Evolutionary conservation across 2,888 invertebrate genomes (phyloP), one percentile per base, ranked within the genome.

Genomic region (Chymomyza fuscimana): DNA sequence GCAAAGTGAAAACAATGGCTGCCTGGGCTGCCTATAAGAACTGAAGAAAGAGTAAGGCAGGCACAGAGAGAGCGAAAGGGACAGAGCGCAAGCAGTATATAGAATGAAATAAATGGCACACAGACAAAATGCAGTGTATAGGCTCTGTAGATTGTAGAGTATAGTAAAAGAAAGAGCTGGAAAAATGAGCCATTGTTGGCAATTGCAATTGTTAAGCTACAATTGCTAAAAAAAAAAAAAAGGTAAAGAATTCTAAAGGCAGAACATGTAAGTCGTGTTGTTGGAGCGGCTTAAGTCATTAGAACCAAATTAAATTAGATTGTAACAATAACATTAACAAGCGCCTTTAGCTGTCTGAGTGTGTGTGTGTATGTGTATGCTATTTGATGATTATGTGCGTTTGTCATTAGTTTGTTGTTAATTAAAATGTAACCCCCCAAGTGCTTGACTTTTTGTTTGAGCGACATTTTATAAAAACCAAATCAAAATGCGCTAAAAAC

Each of bases 351-450:
- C 65, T 51, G 64, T n/a, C 63, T 67, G n/a, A n/a, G 40, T 40
- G 40, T 40, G 16, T 19, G 58, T 60, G 29, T 65, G 16, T 22
- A 12, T 58, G 36, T n/a, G 15, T 12, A 5, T 25, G 36, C 58
- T 50, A 36, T 62, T 66, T 51, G 66, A 46, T 36, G 72, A 63
- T 66, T 79, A 77, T 85, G 62, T 76, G 79, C 73, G 73, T 71
- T 83, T 86, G 75, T 78, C 83, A 87, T 83, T 83, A 83, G 88
- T 87, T 83, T 77, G 81, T 82, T 83, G 88, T 83, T 83, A 83
- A 83, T 83, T 83, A 83, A 83, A 83, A 82, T 80, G 86, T 32
- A 77, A 79, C 72, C 79, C 72, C 72, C 71, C 78, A 81, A 79
- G 76, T 80, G 78, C 73, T 63, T 72, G 75, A 50, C 69, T 25